Conservation (phyloP, 2,888 invertebrate genomes). For the Rhingia campestris region DNA sequence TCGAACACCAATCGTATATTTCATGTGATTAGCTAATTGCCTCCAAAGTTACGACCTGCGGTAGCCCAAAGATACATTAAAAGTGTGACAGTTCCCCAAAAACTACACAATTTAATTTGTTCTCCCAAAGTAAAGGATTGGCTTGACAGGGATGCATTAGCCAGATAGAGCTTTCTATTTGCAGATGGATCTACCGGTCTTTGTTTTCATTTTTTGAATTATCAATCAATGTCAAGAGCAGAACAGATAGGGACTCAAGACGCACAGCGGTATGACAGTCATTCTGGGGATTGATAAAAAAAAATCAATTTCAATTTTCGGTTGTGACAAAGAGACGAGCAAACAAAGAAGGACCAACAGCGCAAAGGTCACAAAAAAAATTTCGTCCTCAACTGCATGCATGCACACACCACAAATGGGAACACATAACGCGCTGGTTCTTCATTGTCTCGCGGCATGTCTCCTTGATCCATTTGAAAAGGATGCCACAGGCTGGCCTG, state of each 20-base stretch:
- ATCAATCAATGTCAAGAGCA: conserved; percentile 70
- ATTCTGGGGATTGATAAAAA: conserved; percentile 18
- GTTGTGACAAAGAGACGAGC: background rate
- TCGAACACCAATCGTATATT: conserved; percentile 3
- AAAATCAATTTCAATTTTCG: conserved; percentile 28
- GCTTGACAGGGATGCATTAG: background rate
- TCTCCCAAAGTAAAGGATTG: too few relatives aligned
- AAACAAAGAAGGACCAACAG: conserved; percentile 26
- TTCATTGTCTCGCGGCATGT: conserved; percentile 42
- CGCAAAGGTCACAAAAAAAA: conserved; percentile 57
- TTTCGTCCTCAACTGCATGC: conserved; percentile 30
- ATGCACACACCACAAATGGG: conserved; percentile 25
- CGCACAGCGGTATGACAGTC: conserved; percentile 4
- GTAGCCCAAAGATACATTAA: too few relatives aligned
- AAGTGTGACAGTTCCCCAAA: background rate
- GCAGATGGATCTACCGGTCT: background rate
- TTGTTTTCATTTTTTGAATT: conserved; percentile 16
- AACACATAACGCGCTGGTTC: conserved; percentile 8
- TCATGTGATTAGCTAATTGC: conserved; percentile 52
- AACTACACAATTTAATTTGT: background rate
- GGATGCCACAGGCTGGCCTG: conserved; percentile 48
- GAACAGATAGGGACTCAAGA: background rate
- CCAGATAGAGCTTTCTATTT: background rate
- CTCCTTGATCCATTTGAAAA: conserved; percentile 55
- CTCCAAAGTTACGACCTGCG: background rate